phyloP scores from a whole-genome alignment of 2,113 vertebrate genomes.

The Progne subis region DNA sequence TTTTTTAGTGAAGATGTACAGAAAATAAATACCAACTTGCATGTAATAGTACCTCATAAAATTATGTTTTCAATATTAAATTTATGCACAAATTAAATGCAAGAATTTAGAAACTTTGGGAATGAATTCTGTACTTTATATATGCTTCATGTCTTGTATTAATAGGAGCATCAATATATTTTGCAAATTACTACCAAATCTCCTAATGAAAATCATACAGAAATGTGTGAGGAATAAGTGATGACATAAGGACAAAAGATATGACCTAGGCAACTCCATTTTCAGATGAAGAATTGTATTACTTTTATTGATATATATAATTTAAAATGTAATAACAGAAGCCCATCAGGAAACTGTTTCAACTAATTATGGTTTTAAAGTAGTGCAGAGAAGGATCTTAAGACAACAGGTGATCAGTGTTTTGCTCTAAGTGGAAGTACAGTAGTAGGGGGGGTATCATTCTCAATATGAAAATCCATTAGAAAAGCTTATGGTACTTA shows the following conservation, averaged over 20 bases:
- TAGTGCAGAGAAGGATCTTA: not conserved
- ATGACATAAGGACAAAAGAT: not conserved
- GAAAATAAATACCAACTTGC: not conserved
- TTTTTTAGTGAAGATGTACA: not conserved
- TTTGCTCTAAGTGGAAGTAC: not conserved
- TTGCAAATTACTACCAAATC: not conserved
- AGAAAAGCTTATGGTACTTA: not conserved
- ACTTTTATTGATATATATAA: not conserved
- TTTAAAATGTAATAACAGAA: not conserved
- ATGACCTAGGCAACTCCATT: not conserved
- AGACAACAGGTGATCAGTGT: not conserved
- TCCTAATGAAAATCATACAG: not conserved
- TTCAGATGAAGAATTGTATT: not conserved
- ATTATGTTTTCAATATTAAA: not conserved
- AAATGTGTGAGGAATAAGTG: not conserved
- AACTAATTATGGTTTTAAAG: not conserved
- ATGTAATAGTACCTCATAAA: not conserved
- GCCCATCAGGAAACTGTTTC: not conserved
- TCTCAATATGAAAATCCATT: not conserved
- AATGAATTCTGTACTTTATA: not conserved
- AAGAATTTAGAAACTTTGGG: not conserved
- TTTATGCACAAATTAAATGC: not conserved
- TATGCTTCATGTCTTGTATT: not conserved
- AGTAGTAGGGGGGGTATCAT: not conserved
- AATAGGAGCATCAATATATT: not conserved